phyloP scores from a whole-genome alignment of 2,888 invertebrate genomes.

The Eretmocerus hayati region DNA sequence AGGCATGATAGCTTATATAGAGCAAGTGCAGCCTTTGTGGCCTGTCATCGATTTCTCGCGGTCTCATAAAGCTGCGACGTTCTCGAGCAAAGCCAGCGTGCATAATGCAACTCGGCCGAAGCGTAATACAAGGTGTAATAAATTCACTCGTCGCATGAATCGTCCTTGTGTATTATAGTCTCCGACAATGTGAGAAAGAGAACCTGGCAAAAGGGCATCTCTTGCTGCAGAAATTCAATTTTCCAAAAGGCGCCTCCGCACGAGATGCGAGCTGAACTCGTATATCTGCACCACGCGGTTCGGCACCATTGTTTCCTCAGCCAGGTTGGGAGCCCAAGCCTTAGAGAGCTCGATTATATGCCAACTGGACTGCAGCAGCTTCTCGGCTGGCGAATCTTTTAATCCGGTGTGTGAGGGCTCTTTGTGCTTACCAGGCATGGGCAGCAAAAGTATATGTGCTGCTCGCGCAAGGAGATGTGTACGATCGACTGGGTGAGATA shows the following conservation, averaged over 20 bases:
- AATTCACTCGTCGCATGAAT: neutral
- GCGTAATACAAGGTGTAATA: neutral
- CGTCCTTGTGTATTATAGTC: neutral
- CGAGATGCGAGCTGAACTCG: neutral
- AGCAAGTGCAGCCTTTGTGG: no score
- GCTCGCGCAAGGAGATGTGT: neutral
- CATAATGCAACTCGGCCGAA: no score
- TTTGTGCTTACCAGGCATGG: slow-evolving; percentile 12
- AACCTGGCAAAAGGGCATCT: neutral
- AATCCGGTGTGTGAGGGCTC: slow-evolving; percentile 15
- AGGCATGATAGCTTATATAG: no score
- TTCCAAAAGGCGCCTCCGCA: slow-evolving; percentile 16
- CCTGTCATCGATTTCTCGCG: no score
- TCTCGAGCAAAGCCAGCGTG: no score
- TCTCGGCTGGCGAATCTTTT: slow-evolving; percentile 15
- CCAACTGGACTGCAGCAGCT: no score
- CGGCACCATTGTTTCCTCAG: slow-evolving; percentile 8
- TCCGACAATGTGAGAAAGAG: neutral
- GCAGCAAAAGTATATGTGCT: neutral
- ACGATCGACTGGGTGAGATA: no score
- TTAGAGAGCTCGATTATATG: no score
- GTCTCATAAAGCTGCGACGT: no score
- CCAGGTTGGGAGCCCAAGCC: neutral
- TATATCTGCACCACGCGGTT: neutral
- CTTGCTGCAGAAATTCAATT: slow-evolving; percentile 20